Evolutionary conservation across 2,113 vertebrate species (phyloP), one percentile per base, ranked within the genome.

Genomic region (Pygoscelis antarcticus): DNA sequence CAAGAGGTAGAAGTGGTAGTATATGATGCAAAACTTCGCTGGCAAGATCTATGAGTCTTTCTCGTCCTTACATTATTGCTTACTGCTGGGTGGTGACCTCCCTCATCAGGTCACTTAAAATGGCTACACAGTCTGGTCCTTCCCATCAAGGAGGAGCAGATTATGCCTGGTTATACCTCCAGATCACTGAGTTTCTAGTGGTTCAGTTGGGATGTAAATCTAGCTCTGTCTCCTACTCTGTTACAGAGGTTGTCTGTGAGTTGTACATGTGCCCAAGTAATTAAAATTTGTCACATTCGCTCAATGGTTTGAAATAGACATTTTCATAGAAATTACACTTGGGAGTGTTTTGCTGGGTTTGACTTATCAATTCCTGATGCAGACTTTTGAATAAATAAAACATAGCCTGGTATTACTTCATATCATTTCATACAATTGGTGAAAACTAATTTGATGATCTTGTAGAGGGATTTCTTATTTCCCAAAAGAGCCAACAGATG

Each of bases 401-500:
- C 84, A 84, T 83, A 68, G 32, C 32, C 54, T 61, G 18, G 21
- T 74, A 72, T 86, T 74, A 54, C 89, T 88, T 90, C 91, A 90
- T 74, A 54, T 78, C 8, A 62, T 85, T 95, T 93, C 87, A 88
- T 85, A 66, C 13, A 68, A 94, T 94, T 95, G 93, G 70, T 92
- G 94, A 93, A 95, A 97, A 97, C 93, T 97, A 96, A 94, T 96
- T 85, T 96, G 93, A 97, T 89, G 85, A 87, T 90, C 49, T 94
- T 90, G 64, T 88, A 25, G 69, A 85, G 91, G 85, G 91, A 90
- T 91, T 97, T 97, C 89, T 92, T 84, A 54, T 97, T 95, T 97
- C 97, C 96, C 95, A 49, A 84, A 96, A 96, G 98, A 98, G 36
- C 69, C 95, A 89, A 95, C 86, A 96, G 88, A 91, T 91, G 96